Evolutionary conservation across 2,797 vertebrate genomes (phyloP).

Genomic region (Synanceia verrucosa): DNA sequence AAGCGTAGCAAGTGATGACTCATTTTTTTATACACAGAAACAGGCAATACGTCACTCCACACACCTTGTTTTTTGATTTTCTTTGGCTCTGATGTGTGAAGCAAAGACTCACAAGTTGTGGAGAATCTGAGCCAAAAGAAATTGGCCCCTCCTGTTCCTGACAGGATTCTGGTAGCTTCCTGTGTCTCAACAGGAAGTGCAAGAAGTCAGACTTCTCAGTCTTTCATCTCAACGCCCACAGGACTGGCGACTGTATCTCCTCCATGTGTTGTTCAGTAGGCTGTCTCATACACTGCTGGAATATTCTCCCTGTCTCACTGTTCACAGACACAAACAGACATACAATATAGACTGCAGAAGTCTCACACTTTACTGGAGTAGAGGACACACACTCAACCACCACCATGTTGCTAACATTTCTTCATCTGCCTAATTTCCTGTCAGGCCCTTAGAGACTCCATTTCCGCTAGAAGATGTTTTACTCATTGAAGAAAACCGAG

Average conservation of each 20-base stretch:
- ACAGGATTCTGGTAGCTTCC: conserved; percentile 81
- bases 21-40: conserved; percentile 1
- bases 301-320: conserved; percentile 17
- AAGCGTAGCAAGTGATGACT: conserved; percentile 15
- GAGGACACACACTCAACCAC: not conserved
- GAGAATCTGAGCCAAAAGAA: conserved; percentile 67
- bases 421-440: conserved; percentile 64
- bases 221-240: conserved; percentile 72
- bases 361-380: not conserved
- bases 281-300: conserved; percentile 10
- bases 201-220: conserved; percentile 72
- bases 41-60: not conserved
- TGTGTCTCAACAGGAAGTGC: conserved; percentile 81
- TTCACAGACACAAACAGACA: conserved; percentile 14
- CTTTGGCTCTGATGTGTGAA: conserved; percentile 18
- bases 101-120: conserved; percentile 49
- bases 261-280: conserved; percentile 38
- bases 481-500: conserved; percentile 64
- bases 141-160: conserved; percentile 76
- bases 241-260: conserved; percentile 32
- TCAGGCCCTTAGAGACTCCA: conserved; percentile 40
- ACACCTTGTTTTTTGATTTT: not conserved
- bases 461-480: conserved; percentile 58
- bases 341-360: conserved; percentile 15
- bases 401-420: conserved; percentile 12